Base-by-base conservation (phyloP, 1,140 invertebrate species). In the Brachionus manjavacas region DNA sequence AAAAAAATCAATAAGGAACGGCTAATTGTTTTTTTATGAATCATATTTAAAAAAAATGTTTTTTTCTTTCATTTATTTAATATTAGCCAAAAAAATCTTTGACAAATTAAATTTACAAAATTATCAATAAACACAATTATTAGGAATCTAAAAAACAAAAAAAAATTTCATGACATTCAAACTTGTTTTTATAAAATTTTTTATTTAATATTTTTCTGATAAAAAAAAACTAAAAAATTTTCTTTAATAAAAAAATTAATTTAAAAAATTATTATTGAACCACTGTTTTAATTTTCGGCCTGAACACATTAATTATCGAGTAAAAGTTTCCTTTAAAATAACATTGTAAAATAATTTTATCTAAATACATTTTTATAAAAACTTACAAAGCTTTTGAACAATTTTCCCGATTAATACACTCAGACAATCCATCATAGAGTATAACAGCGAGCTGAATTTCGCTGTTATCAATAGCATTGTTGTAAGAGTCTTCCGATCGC, bases 361-460 rank as follows among this genome's bases (percentile, higher is more conserved):
- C 6, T 39, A 72, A 39, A 39, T 9, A 12, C 0, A 4, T 20
- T 41, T 16, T 35, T 35, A 7, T 7, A 7, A 72, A 68, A 68
- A 1, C 79, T 81, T 81, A 81, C 79, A 81, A 68, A 64, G 79
- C 79, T 64, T 52, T 60, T 20, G 79, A 41, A 81, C 79, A 81
- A 41, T 64, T 81, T 12, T 81, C 79, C 1, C 79, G 79, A 60
- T 64, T 60, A 4, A 81, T 41, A 16, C 79, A 81, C 35, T 81
- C 79, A 11, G 39, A 64, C 31, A 81, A 39, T 20, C 79, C 79
- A 60, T 81, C 79, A 39, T 81, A 81, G 9, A 68, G 39, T 23
- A 81, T 64, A 39, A 81, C 52, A 23, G 79, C 79, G 25, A 81
- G 60, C 12, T 81, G 35, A 39, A 81, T 60, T 35, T 81, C 79